Conservation (phyloP, 2,888 invertebrate species). For the Crioceris asparagi region DNA sequence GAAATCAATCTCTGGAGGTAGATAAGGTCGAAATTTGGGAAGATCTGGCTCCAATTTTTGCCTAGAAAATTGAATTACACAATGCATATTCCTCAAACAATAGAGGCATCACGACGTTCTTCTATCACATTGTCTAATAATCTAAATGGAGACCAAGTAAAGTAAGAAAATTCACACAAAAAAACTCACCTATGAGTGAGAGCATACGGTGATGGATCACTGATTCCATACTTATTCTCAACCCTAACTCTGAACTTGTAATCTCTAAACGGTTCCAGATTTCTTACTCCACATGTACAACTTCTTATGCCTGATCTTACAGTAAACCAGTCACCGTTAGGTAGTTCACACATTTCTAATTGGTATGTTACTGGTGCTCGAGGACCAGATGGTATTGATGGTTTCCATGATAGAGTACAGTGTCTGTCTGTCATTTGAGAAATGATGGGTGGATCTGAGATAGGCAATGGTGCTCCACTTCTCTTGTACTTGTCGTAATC, state of each 20-base stretch:
- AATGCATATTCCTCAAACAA: background rate
- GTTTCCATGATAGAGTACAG: constrained; percentile 86
- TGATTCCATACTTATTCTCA: constrained; percentile 92
- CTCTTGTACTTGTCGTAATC: constrained; percentile 76
- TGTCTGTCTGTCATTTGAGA: constrained; percentile 84
- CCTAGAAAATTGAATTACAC: constrained; percentile 33
- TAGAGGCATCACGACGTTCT: background rate
- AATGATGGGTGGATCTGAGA: constrained; percentile 85
- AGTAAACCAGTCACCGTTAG: constrained; percentile 88
- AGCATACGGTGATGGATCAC: constrained; percentile 90
- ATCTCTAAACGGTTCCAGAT: constrained; percentile 85
- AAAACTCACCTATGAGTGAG: constrained; percentile 57
- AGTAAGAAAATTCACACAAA: background rate
- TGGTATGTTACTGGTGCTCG: constrained; percentile 87
- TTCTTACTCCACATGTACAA: constrained; percentile 80
- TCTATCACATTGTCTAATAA: background rate
- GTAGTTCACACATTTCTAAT: constrained; percentile 87
- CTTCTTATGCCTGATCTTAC: constrained; percentile 76
- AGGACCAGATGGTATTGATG: constrained; percentile 79
- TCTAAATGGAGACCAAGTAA: background rate
- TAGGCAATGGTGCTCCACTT: constrained; percentile 75
- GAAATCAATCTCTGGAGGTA: constrained; percentile 72
- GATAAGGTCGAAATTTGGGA: constrained; percentile 67
- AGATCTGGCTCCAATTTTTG: constrained; percentile 68
- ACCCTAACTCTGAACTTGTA: constrained; percentile 93